A percentile compares a stretch with the other conserved stretches of the same genome.
phyloP scores from a whole-genome alignment of 2,797 vertebrate species.

The Discoglossus pictus region DNA sequence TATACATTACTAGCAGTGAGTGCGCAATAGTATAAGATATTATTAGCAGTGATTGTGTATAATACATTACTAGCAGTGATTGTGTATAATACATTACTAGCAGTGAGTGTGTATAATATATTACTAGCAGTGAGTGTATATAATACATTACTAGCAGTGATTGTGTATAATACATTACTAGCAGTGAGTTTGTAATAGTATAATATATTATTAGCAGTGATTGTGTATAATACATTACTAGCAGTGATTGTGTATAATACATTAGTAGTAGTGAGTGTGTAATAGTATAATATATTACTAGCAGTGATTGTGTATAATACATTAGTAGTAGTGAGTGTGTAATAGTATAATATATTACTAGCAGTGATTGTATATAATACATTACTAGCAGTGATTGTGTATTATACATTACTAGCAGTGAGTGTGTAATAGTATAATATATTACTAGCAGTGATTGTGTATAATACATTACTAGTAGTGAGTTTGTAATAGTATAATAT shows the following conservation, averaged over 20 bases:
- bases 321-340: not conserved
- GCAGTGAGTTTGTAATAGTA: not conserved
- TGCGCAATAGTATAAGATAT: not conserved
- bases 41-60: not conserved
- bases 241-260: too few species aligned
- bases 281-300: not conserved
- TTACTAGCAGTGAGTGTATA: not conserved
- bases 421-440: not conserved
- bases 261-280: not conserved
- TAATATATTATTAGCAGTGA: not conserved
- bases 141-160: not conserved
- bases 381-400: not conserved
- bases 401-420: not conserved
- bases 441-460: not conserved
- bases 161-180: not conserved
- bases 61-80: not conserved
- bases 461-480: not conserved
- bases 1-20: not conserved
- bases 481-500: not conserved
- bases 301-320: not conserved
- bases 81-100: not conserved
- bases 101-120: not conserved
- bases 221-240: not conserved
- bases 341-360: not conserved
- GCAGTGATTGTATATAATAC: too few species aligned